Conservation (phyloP, 2,113 vertebrate genomes). For the Oncorhynchus nerka region DNA sequence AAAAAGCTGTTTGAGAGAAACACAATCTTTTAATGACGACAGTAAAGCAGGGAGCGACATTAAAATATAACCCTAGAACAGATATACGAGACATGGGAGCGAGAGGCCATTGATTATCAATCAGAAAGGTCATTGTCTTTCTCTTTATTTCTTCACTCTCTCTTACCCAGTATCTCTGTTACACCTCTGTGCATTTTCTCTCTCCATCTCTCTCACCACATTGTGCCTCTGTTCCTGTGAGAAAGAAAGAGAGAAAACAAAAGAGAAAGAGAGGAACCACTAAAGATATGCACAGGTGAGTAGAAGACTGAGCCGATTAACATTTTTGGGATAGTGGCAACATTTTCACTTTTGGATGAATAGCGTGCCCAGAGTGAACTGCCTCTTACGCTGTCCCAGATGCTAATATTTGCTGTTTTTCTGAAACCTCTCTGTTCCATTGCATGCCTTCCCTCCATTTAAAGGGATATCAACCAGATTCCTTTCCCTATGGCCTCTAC, state of each 20-base stretch:
- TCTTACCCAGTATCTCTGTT: neutral
- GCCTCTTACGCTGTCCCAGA: no score
- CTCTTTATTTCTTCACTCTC: conserved; percentile 13
- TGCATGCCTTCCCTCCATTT: no score
- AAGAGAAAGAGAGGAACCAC: conserved; percentile 4
- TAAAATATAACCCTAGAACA: conserved; percentile 77
- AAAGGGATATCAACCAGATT: no score
- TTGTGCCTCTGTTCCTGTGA: no score
- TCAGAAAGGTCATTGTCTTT: conserved; percentile 74
- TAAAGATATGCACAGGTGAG: neutral
- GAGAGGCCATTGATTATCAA: conserved; percentile 78
- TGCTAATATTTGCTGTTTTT: no score
- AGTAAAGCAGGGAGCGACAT: conserved; percentile 72
- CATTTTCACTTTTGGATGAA: no score
- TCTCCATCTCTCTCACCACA: no score
- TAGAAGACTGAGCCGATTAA: no score
- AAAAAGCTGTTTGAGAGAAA: conserved; percentile 84
- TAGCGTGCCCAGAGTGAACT: no score
- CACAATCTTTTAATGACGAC: conserved; percentile 81
- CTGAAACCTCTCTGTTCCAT: no score
- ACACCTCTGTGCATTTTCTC: neutral
- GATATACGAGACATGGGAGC: conserved; percentile 71
- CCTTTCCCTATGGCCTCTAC: no score
- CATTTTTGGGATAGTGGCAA: no score
- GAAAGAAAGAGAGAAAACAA: conserved; percentile 8